Evolutionary conservation across 2,888 invertebrate species (phyloP), one percentile per base, ranked within the genome.

Genomic region (Cataglyphis cursor): DNA sequence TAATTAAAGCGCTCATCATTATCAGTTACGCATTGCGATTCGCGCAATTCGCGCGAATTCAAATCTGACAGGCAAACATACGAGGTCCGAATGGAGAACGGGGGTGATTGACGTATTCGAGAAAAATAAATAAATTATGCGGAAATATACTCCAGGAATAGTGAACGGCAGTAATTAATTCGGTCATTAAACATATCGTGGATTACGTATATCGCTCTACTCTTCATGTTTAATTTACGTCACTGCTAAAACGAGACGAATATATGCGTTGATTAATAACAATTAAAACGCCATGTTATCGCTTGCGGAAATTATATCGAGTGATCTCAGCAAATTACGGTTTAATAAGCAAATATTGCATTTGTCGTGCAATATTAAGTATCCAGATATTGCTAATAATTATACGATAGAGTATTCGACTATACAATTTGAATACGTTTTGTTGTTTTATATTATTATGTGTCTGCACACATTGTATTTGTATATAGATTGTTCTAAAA

Each of bases 1-100:
- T 80, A 80, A 80, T 80, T 80, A 24, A 72, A 72, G 72, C 41
- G 10, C 54, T 70, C 78, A 59, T 78, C 73, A 80, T 80, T 80
- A 80, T 59, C 73, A 80, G 54, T 72, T 80, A 80, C 73, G 78
- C 73, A 80, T 72, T 80, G 57, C 73, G 78, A 76, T 68, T 24
- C 41, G 41, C 41, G 65, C 65, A 65, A 41, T 44, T 76, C 41
- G 68, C 31, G 21, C 72, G 72, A 70, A 72, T 72, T 72, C 44
- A 59, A 59, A 80, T 72, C 57, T 59, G 73, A 80, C 35, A 72
- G 59, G 70, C 78, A 72, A 78, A 70, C 41, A 44, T 38, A 57
- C n/a, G n/a, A n/a, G 35, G 0, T 35, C 21, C 38, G 38, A 15
- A 31, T 15, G 31, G 41, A 21, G 41, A 41, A 24, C 21, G 18